phyloP scores from a whole-genome alignment of 2,888 invertebrate genomes.

The Aradus depressus region DNA sequence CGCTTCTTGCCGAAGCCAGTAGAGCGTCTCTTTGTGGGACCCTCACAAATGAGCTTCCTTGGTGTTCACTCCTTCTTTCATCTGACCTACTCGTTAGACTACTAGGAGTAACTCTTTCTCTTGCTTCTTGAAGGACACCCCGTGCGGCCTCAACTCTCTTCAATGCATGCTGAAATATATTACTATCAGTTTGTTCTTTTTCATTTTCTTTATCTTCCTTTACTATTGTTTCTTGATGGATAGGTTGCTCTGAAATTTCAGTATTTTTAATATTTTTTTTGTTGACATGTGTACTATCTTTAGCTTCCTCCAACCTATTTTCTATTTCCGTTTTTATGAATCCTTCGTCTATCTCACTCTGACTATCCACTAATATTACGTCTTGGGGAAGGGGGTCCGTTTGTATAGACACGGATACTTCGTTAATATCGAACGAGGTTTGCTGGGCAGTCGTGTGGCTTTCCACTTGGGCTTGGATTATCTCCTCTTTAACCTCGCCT shows the following conservation, averaged over 20 bases:
- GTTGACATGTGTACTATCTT: not conserved
- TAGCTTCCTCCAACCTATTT: not conserved
- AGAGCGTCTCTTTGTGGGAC: constrained; percentile 10
- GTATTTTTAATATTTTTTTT: not conserved
- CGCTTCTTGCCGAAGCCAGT: constrained; percentile 15
- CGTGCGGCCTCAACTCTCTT: constrained; percentile 14
- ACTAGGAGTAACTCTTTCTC: constrained; percentile 17
- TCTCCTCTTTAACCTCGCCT: constrained; percentile 28
- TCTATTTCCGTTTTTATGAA: not conserved
- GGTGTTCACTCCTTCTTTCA: constrained; percentile 4
- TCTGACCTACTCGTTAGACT: constrained; percentile 9
- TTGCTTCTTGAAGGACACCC: constrained; percentile 16
- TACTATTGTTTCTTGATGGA: not conserved
- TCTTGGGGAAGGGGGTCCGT: constrained; percentile 76
- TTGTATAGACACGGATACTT: constrained; percentile 69
- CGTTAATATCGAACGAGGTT: constrained; percentile 35
- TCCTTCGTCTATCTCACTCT: constrained; percentile 9
- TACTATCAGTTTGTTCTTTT: constrained; percentile 3
- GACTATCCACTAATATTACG: constrained; percentile 47
- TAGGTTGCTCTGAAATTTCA: not conserved
- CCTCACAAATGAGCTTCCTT: constrained; percentile 2
- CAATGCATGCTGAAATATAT: constrained; percentile 15
- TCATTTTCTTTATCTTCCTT: constrained; percentile 4
- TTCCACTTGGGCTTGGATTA: constrained; percentile 3
- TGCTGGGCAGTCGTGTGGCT: constrained; percentile 18